Base-by-base conservation (phyloP, 2,888 invertebrate genomes). In the Megastigmus dorsalis region DNA sequence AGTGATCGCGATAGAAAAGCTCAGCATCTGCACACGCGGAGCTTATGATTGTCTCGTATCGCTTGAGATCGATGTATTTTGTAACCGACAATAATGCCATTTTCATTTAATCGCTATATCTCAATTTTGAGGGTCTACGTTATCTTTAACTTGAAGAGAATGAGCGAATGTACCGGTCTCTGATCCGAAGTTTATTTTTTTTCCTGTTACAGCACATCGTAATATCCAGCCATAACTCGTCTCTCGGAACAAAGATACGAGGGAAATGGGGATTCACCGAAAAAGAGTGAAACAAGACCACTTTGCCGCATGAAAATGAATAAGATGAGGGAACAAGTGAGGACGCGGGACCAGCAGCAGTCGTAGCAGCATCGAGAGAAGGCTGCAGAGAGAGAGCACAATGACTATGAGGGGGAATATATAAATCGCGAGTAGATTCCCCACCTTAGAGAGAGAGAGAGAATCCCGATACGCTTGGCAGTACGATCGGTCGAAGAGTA, bases 341-440 rank as follows among this genome's bases (percentile, higher is more conserved):
- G 48, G 10, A 48, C 54, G 18, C 41, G 10, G 9, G 15, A 23
- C 52, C 4, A 6, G 7, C 13, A 3, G n/a, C 18, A 3, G 18
- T 7, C 10, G 48, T 10, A 48, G 41, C 33, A 38, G 13, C 20
- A 38, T 5, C 33, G 38, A 41, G 41, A 57, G 23, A 15, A 15
- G 2, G 18, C 10, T 36, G 18, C 54, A 15, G 4, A 9, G 23
- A 38, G 63, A n/a, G 36, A 33, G 52, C 50, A 38, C 52, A 65
- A 52, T 50, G 52, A 65, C 65, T 38, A 52, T 18, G 28, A 41
- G 41, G 52, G 48, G 33, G 70, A 70, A 63, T 69, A 71, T 75
- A 75, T 69, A 74, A 71, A 71, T 77, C 71, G 66, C 80, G 45
- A 67, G 71, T 50, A 65, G 74, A 78, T 78, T 9, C n/a, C 66